phyloP scores from a whole-genome alignment of 2,888 invertebrate genomes.

The Gandaritis pyraliata region DNA sequence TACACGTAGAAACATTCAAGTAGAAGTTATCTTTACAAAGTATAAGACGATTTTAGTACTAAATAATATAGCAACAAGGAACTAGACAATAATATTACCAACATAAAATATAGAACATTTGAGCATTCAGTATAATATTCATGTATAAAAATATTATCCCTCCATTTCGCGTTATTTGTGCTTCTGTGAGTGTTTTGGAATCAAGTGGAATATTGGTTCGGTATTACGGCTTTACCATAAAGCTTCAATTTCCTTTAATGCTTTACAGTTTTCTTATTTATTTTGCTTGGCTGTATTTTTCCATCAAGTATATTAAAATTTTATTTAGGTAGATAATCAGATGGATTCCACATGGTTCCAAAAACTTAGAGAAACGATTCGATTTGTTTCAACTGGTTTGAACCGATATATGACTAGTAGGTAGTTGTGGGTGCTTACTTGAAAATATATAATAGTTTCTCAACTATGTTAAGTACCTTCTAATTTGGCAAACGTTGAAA shows the following conservation, averaged over 20 bases:
- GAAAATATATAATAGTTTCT: slow-evolving; percentile 51
- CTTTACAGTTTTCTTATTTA: slow-evolving; percentile 18
- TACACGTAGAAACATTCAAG: slow-evolving; percentile 62
- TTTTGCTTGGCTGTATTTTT: not conserved
- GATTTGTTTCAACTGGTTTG: slow-evolving; percentile 1
- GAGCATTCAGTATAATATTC: slow-evolving; percentile 78
- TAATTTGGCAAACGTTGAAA: slow-evolving; percentile 45
- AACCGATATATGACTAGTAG: slow-evolving; percentile 71
- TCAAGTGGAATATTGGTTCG: slow-evolving; percentile 47
- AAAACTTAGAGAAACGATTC: slow-evolving; percentile 49
- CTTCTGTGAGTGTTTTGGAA: slow-evolving; percentile 56
- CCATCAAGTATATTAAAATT: not conserved
- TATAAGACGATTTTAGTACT: slow-evolving; percentile 25
- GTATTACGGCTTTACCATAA: slow-evolving; percentile 27
- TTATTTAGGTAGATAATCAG: not conserved
- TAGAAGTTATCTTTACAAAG: slow-evolving; percentile 24
- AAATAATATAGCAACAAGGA: slow-evolving; percentile 75
- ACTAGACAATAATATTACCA: slow-evolving; percentile 77
- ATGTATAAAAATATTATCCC: slow-evolving; percentile 79
- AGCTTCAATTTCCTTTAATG: slow-evolving; percentile 40
- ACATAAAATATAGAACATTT: slow-evolving; percentile 79
- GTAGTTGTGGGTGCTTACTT: slow-evolving; percentile 63
- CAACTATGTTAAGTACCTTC: slow-evolving; percentile 43
- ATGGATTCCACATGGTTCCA: slow-evolving; percentile 44
- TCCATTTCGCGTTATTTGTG: slow-evolving; percentile 57